phyloP scores from a whole-genome alignment of 2,113 vertebrate genomes.

The Damaliscus lunatus region DNA sequence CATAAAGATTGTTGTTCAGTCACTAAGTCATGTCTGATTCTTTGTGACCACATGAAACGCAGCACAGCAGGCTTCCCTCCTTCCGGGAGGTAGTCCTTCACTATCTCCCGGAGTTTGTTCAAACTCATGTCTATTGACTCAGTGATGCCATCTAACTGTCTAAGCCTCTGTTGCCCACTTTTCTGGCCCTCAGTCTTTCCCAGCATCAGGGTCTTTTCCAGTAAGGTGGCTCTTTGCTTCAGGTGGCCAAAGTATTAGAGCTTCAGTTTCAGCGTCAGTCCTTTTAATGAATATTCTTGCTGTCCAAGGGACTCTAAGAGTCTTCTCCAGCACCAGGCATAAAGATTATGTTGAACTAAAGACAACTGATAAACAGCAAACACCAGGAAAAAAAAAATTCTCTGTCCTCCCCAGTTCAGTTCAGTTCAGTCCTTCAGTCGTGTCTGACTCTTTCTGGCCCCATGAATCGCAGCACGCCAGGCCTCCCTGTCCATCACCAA shows the following conservation, averaged over 20 bases:
- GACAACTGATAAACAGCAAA: neutral
- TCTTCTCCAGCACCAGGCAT: neutral
- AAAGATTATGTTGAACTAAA: neutral
- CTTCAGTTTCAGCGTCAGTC: neutral
- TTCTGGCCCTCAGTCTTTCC: neutral
- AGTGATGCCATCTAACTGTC: neutral
- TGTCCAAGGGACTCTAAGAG: neutral
- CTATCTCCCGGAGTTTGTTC: neutral
- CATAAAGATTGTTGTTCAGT: neutral
- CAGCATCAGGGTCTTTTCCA: neutral
- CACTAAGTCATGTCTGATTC: neutral
- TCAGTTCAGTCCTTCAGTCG: fast-evolving
- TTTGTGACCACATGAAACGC: neutral
- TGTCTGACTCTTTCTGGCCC: fast-evolving
- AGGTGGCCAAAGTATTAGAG: neutral
- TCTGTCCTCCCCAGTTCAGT: neutral
- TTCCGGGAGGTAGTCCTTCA: neutral
- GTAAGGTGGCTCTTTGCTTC: neutral
- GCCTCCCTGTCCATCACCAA: no score
- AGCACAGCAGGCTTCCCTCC: neutral
- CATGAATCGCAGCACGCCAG: no score
- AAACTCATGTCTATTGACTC: neutral
- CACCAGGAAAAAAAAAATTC: neutral
- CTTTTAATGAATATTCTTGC: neutral
- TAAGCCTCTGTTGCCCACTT: neutral